Evolutionary conservation across 2,113 vertebrate genomes (phyloP).

Genomic region (Drymodes brunneopygia): DNA sequence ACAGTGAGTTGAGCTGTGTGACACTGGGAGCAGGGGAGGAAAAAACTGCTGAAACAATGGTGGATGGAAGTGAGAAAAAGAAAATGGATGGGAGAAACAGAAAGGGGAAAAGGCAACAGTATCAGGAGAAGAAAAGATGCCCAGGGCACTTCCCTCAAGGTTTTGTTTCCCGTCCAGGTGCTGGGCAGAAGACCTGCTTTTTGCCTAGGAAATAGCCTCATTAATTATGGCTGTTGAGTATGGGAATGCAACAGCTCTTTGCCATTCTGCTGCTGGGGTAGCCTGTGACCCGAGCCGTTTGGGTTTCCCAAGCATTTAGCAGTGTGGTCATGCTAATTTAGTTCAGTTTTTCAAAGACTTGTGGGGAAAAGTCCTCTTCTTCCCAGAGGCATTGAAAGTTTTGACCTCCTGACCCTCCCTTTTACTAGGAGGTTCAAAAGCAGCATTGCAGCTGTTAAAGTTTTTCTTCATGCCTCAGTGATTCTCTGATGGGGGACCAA

Average conservation of each 20-base stretch:
- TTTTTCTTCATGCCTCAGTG: slow-evolving; percentile 51
- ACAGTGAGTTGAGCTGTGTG: neutral
- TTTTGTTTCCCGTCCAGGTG: neutral
- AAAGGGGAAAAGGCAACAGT: neutral
- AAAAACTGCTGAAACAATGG: neutral
- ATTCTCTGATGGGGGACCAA: slow-evolving; percentile 12
- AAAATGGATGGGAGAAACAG: neutral
- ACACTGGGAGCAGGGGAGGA: neutral
- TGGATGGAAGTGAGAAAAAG: neutral
- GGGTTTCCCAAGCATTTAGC: slow-evolving; percentile 53
- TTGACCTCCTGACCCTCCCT: slow-evolving; percentile 39
- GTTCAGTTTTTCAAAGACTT: slow-evolving; percentile 51
- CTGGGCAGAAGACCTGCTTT: neutral
- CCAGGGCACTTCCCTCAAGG: neutral
- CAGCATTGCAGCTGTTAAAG: slow-evolving; percentile 60
- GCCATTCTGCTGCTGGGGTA: neutral
- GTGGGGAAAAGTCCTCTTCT: slow-evolving; percentile 37
- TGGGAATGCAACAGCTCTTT: slow-evolving; percentile 30
- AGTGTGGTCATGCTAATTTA: slow-evolving; percentile 58
- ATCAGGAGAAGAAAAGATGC: neutral
- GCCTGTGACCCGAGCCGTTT: neutral
- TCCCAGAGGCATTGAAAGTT: slow-evolving; percentile 43
- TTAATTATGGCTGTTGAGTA: slow-evolving; percentile 10
- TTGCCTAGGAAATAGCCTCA: neutral
- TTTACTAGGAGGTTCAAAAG: slow-evolving; percentile 53